A percentile compares a stretch with the other conserved stretches of the same genome.
Evolutionary conservation across 2,888 invertebrate species (phyloP).

Genomic region (Diaperis boleti): DNA sequence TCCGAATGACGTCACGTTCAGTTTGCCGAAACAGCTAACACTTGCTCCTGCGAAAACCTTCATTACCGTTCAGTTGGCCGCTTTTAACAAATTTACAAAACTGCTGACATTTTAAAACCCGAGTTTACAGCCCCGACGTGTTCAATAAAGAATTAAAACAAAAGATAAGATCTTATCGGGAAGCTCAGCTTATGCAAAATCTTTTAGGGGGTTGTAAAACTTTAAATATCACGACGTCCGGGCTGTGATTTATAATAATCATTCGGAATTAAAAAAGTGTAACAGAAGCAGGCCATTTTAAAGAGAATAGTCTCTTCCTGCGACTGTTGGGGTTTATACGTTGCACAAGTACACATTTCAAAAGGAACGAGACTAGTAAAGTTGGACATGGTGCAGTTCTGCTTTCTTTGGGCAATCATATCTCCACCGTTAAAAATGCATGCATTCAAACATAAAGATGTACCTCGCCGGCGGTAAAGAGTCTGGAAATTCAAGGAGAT

Average conservation of each 20-base stretch:
- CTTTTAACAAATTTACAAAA: background rate
- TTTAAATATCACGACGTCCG: too few species aligned
- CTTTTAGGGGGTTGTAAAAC: background rate
- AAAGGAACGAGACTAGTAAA: too few species aligned
- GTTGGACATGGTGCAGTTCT: too few species aligned
- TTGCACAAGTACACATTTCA: too few species aligned
- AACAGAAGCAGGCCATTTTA: too few species aligned
- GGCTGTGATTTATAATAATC: too few species aligned
- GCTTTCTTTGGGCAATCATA: too few species aligned
- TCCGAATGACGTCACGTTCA: background rate
- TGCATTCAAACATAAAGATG: background rate
- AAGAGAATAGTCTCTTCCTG: too few species aligned
- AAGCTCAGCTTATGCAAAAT: background rate
- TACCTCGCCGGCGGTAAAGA: background rate
- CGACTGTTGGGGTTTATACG: too few species aligned
- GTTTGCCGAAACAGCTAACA: background rate
- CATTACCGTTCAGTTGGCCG: background rate
- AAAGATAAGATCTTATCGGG: background rate
- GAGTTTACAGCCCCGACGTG: background rate
- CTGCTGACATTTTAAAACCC: background rate
- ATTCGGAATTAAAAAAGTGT: too few species aligned
- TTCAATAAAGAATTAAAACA: background rate
- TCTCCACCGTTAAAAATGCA: background rate
- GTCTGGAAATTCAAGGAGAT: background rate
- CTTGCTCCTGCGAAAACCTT: background rate